Evolutionary conservation across 2,113 vertebrate genomes (phyloP).

Genomic region (Nerophis ophidion): DNA sequence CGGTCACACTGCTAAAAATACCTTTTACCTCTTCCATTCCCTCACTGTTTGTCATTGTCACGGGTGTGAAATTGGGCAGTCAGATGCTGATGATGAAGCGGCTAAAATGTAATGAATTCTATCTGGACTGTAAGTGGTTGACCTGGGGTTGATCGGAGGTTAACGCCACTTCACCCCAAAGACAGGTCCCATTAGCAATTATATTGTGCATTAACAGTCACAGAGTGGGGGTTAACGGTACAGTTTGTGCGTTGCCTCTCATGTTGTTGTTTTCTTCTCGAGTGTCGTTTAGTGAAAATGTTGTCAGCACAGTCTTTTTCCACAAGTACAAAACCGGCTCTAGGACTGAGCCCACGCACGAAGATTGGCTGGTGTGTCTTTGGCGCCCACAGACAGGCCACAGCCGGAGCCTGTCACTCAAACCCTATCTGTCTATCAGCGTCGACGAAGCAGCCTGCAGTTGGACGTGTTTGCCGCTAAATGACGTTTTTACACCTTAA

Average conservation of each 20-base stretch:
- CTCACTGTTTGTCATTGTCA: constrained; percentile 51
- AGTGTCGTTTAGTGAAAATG: constrained; percentile 9
- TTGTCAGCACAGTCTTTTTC: constrained; percentile 14
- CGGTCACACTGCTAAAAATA: background rate
- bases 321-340: constrained; percentile 19
- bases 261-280: constrained; percentile 13
- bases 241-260: constrained; percentile 29
- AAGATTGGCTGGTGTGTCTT: constrained; percentile 40
- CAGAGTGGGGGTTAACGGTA: constrained; percentile 30
- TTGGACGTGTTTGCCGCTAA: constrained; percentile 55
- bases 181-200: constrained; percentile 69
- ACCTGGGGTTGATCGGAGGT: constrained; percentile 66
- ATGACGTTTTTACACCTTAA: constrained; percentile 73
- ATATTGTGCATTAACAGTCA: constrained; percentile 62
- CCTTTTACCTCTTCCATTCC: constrained; percentile 10
- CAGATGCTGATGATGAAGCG: constrained; percentile 65
- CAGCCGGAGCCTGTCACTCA: constrained; percentile 62
- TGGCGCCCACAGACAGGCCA: constrained; percentile 47
- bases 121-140: constrained; percentile 57
- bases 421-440: constrained; percentile 50
- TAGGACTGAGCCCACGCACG: constrained; percentile 30
- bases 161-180: constrained; percentile 65
- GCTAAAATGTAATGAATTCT: constrained; percentile 66
- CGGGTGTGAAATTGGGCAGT: constrained; percentile 63
- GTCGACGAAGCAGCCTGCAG: constrained; percentile 56